phyloP scores from a whole-genome alignment of 2,113 vertebrate genomes.

The Entelurus aequoreus region DNA sequence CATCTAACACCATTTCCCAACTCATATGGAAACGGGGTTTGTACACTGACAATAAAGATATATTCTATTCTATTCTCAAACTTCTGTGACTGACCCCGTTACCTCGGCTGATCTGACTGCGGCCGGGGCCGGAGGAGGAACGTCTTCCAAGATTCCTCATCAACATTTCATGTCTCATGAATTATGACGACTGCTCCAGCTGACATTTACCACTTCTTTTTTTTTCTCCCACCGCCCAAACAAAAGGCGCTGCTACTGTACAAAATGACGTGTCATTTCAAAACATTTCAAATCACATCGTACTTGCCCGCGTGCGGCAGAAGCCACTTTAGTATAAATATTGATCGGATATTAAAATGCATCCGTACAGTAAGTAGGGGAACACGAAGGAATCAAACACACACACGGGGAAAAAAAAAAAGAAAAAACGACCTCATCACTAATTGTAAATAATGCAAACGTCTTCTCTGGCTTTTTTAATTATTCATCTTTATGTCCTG shows the following conservation, averaged over 20 bases:
- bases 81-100: slow-evolving; percentile 61
- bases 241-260: slow-evolving; percentile 20
- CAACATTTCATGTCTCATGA: slow-evolving; percentile 71
- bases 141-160: slow-evolving; percentile 69
- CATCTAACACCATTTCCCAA: too few relatives aligned
- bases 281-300: too few relatives aligned
- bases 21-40: too few relatives aligned
- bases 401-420: slow-evolving; percentile 18
- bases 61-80: background rate
- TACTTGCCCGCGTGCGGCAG: background rate
- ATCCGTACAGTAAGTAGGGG: slow-evolving; percentile 35
- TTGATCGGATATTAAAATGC: slow-evolving; percentile 57
- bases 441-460: slow-evolving; percentile 67
- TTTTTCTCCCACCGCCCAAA: slow-evolving; percentile 22
- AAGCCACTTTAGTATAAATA: slow-evolving; percentile 54
- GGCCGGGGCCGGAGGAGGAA: slow-evolving; percentile 27
- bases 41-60: too few relatives aligned
- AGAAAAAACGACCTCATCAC: slow-evolving; percentile 53
- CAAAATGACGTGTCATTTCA: too few relatives aligned
- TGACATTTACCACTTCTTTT: slow-evolving; percentile 40
- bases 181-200: slow-evolving; percentile 63
- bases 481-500: slow-evolving; percentile 67
- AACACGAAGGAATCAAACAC: slow-evolving; percentile 21
- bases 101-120: slow-evolving; percentile 48
- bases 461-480: slow-evolving; percentile 60